Base-by-base conservation (phyloP, 2,888 invertebrate species). In the Clepsis dumicolana region DNA sequence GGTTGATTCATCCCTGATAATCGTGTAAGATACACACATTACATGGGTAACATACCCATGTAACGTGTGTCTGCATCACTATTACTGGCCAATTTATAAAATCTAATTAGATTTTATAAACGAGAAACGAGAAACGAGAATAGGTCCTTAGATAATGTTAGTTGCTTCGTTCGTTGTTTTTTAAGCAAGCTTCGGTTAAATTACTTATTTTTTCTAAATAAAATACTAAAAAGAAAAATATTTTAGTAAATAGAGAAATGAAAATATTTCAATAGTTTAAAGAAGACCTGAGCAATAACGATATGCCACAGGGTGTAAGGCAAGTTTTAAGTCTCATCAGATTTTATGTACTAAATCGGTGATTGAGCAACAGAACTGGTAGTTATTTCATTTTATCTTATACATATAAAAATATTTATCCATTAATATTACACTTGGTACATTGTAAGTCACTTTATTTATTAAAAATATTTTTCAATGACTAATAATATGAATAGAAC, bases 301-400 rank as follows among this genome's bases (percentile, higher is more conserved):
- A 25, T 21, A 27, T 27, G 59, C 24, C 35, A 44, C 29, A 48
- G n/a, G 48, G 25, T 61, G 48, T 18, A 61, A 61, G 60, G 60
- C 60, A 48, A 61, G 60, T 61, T 24, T 7, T 29, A 48, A 32
- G 48, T 29, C 60, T 61, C 48, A n/a, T 44, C 60, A 32, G 60
- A 61, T 16, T 59, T 35, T 25, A 41, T 59, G 4, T 48, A 48
- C 7, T 48, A 59, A 16, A 25, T 59, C 41, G 44, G 27, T 18
- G n/a, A 48, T 61, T 61, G 60, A 61, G 60, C 60, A 61, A 61
- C 44, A 61, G 29, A 29, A 61, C 21, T 29, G 14, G 21, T 14
- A 61, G 29, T 14, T 14, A 8, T 44, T 27, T 27, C 2, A 38
- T 57, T 16, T 48, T 5, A 0, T 48, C 48, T 12, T 48, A 48